Evolutionary conservation across 2,113 vertebrate genomes (phyloP), one percentile per base, ranked within the genome.

Genomic region (Psilopsiagon aymara): DNA sequence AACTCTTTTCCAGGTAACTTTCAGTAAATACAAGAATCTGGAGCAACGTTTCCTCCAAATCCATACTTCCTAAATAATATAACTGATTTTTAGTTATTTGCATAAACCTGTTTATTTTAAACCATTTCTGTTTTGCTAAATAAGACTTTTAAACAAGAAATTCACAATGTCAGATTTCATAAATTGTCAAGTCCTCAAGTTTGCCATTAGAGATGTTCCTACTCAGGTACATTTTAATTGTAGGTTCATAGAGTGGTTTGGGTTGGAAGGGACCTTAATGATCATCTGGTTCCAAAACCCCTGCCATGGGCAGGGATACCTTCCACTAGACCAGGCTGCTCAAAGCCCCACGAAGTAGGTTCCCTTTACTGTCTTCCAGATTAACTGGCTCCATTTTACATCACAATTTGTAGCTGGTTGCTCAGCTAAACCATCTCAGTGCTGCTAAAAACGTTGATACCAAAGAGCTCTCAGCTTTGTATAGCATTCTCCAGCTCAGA

Each of bases 1-100:
- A 99, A 41, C 98, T 99, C 24, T 99, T 99, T 94, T 95, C 97
- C 86, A 98, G 98, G 99, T 99, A 97, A 19, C 8, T 71, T 92
- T 70, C 59, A 27, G 19, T 78, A 35, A 49, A 24, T 75, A 33
- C 11, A 88, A 6, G 9, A 41, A 37, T 37, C 35, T 37, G 35
- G 35, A 76, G 28, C 53, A 64, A 13, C 0, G 0, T 31, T 92
- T 69, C 57, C 68, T 91, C 88, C 35, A 39, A 41, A 49, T 44
- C 14, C 35, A 23, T 35, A 17, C 18, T 78, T 51, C 29, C n/a
- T 81, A 86, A 88, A 74, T 63, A 57, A 17, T 31, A 1, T 6
- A 57, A 60, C 49, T 53, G 8, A 39, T 88, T 67, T 83, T 35
- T 16, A 46, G 60, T 80, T 64, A 46, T 18, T 86, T 5, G 12